A percentile compares a stretch with the other conserved stretches of the same genome.
These are phyloP conservation scores for Eledone cirrhosa DNA, from an alignment of 2,888 invertebrate species.

Conservation along the genomic window DNA sequence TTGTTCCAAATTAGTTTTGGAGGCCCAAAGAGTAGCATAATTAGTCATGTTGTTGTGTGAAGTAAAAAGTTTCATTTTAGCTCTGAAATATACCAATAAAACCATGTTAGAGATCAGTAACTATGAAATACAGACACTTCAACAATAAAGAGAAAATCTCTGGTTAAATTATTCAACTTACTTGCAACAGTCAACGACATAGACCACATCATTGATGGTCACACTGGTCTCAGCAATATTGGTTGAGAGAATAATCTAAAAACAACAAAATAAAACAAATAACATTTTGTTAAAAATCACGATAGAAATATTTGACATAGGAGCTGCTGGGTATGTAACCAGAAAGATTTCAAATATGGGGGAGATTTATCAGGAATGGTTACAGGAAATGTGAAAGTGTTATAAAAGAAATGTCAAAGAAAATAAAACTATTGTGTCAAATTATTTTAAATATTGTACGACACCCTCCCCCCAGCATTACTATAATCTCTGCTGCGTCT, in stretches of 20 bases:
- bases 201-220: conserved; percentile 98
- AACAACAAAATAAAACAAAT: conserved; percentile 30
- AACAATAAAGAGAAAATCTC: background rate
- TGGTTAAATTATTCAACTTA: conserved; percentile 53
- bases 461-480: no score
- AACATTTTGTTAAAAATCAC: no score
- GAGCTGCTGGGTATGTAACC: no score
- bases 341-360: no score
- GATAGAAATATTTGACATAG: no score
- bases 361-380: no score
- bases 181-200: conserved; percentile 96
- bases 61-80: conserved; percentile 96
- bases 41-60: conserved; percentile 99
- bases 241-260: conserved; percentile 90
- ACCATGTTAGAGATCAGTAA: no score
- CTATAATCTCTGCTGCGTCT: no score
- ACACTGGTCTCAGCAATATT: conserved; percentile 99
- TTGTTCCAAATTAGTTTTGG: conserved; percentile 93
- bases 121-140: background rate
- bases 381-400: no score
- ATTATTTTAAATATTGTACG: no score
- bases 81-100: conserved; percentile 66
- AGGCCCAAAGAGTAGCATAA: conserved; percentile 92
- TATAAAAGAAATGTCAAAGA: no score
- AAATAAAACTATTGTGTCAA: no score